Conservation (phyloP, 2,888 invertebrate genomes). For the Drosophila putrida region DNA sequence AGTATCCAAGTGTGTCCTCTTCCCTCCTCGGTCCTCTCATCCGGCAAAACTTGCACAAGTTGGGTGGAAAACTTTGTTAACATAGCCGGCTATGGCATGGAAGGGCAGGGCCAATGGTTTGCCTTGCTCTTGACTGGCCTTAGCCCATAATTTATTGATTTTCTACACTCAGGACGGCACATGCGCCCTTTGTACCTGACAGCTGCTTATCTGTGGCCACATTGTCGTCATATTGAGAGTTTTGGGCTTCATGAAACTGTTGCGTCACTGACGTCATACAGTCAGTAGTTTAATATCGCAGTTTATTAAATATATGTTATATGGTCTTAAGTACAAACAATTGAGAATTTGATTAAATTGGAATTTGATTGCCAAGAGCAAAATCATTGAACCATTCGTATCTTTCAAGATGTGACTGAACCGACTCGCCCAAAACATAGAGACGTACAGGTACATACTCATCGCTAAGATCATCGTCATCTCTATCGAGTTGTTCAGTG, state of each 20-base stretch:
- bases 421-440: conserved; percentile 30
- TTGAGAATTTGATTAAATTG: conserved; percentile 8
- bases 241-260: conserved; percentile 41
- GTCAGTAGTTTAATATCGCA: neutral
- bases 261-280: conserved; percentile 56
- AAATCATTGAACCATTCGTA: conserved; percentile 53
- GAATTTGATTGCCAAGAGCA: neutral
- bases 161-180: conserved; percentile 53
- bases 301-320: neutral
- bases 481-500: neutral
- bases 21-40: neutral
- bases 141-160: conserved; percentile 83
- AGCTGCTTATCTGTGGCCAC: conserved; percentile 48
- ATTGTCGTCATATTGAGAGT: conserved; percentile 52
- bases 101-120: conserved; percentile 56
- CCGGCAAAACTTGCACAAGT: conserved; percentile 4
- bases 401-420: conserved; percentile 31
- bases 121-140: conserved; percentile 83
- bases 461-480: neutral
- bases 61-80: conserved; percentile 43
- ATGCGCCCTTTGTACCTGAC: conserved; percentile 65
- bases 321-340: neutral
- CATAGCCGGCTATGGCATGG: conserved; percentile 12
- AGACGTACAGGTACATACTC: conserved; percentile 35
- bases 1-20: conserved; percentile 26